Evolutionary conservation across 2,888 invertebrate genomes (phyloP).

Genomic region (Syrphus vitripennis): DNA sequence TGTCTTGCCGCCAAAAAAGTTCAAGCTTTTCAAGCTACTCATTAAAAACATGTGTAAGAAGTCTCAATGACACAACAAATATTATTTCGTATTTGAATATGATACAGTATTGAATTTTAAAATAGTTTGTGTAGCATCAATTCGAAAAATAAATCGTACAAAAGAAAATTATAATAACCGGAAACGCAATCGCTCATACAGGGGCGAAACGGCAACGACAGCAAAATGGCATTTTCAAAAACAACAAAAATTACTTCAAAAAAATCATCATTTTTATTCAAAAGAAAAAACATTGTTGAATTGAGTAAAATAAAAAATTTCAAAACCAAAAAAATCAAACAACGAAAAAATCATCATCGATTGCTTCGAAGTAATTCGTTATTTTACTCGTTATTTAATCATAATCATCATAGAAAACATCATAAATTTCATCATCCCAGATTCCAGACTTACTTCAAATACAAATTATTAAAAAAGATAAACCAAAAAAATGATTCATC

Average conservation of each 20-base stretch:
- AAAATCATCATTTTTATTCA: background rate
- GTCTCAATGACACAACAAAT: background rate
- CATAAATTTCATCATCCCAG: background rate
- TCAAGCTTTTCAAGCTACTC: background rate
- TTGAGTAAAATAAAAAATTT: conserved; percentile 51
- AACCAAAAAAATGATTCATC: conserved; percentile 31
- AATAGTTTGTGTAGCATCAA: background rate
- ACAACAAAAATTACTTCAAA: conserved; percentile 26
- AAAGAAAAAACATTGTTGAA: conserved; percentile 36
- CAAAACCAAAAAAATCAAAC: conserved; percentile 61
- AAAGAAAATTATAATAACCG: background rate
- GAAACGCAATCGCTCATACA: background rate
- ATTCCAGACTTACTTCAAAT: conserved; percentile 10
- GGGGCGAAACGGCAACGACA: background rate
- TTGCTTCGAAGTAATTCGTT: background rate
- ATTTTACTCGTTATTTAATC: conserved; percentile 12
- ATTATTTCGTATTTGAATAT: background rate
- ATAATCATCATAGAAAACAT: conserved; percentile 9
- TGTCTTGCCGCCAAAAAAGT: conserved; percentile 38
- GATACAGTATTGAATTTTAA: background rate
- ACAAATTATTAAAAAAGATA: conserved; percentile 34
- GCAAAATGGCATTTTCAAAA: background rate
- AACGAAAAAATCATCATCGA: conserved; percentile 14
- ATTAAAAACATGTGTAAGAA: background rate
- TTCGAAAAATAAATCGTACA: background rate